Base-by-base conservation (phyloP, 2,113 vertebrate genomes). In the Pluvianellus socialis region DNA sequence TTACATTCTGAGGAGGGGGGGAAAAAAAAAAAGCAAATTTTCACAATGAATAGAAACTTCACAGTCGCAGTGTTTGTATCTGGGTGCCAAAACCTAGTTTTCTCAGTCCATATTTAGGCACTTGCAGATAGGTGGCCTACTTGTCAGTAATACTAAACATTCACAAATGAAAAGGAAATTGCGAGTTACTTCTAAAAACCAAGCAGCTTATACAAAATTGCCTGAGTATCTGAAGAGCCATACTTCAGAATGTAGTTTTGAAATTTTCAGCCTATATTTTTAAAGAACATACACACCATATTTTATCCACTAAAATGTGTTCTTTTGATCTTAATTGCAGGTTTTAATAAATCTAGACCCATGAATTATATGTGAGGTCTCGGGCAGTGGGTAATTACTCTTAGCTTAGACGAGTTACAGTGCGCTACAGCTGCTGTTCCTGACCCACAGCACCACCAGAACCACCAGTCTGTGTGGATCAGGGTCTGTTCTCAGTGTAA, bases 321-420 rank as follows among this genome's bases (percentile, higher is more conserved):
- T 91, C 79, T 91, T 93, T 62, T 79, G 32, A 63, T 79, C 90
- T 97, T 96, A 97, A 96, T 94, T 94, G 91, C 80, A 82, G 79
- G 62, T 92, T 97, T 97, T 97, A 96, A 87, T 97, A 95, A 90
- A 92, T 93, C 79, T 93, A 90, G 94, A 74, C 59, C 53, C 40
- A 35, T 97, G 90, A 97, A 95, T 96, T 94, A 88, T 77, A 84
- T 82, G 97, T 67, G 33, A 95, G 82, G 79, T 96, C 83, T 96
- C 67, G 88, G 87, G 75, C 88, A 93, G 79, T 11, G 40, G 32
- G 81, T 32, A 35, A 91, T 93, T 97, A 91, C 92, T 98, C 79
- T 94, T 94, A 79, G 81, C 63, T 80, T 17, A 28, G 45, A 63
- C 70, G 38, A 77, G 83, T 88, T 94, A 55, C 18, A 76, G 19